Conservation (phyloP, 2,113 vertebrate genomes). For the Mustela lutreola region DNA sequence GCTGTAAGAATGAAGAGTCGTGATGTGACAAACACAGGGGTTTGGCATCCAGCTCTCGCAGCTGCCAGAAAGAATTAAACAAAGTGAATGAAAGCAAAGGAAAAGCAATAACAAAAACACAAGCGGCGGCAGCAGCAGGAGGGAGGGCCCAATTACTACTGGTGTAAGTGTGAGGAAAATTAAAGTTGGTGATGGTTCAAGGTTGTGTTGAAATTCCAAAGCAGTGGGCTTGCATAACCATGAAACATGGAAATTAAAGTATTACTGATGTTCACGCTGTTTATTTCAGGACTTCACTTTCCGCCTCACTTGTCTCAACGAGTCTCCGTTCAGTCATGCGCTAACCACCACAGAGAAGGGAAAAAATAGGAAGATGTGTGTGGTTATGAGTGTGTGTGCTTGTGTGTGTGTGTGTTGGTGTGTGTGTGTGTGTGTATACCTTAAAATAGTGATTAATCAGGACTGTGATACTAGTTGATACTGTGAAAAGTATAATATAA, state of each 20-base stretch:
- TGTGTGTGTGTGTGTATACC: not conserved
- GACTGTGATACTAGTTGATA: not conserved
- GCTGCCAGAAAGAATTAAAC: constrained; percentile 78
- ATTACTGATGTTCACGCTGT: constrained; percentile 75
- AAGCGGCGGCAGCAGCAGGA: constrained; percentile 46
- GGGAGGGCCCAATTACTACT: constrained; percentile 77
- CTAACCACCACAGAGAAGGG: constrained; percentile 2
- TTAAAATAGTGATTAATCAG: not conserved
- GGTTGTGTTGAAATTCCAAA: constrained; percentile 82
- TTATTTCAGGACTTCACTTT: constrained; percentile 68
- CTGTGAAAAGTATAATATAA: not conserved
- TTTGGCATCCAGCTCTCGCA: constrained; percentile 67
- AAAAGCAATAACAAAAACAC: constrained; percentile 63
- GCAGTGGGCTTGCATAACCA: constrained; percentile 79
- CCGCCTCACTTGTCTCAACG: constrained; percentile 64
- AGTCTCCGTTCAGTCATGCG: constrained; percentile 23
- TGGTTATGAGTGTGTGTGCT: not conserved
- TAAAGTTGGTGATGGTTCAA: constrained; percentile 79
- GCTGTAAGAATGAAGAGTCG: constrained; percentile 31
- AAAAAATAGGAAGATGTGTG: not conserved
- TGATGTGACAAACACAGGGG: constrained; percentile 64
- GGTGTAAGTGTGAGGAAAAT: constrained; percentile 77
- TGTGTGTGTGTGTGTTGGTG: not conserved
- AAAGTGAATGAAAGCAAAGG: constrained; percentile 64
- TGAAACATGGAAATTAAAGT: constrained; percentile 76